These are phyloP conservation scores for Maccullochella peelii DNA, from an alignment of 2,113 vertebrate species.

Conservation along the genomic window DNA sequence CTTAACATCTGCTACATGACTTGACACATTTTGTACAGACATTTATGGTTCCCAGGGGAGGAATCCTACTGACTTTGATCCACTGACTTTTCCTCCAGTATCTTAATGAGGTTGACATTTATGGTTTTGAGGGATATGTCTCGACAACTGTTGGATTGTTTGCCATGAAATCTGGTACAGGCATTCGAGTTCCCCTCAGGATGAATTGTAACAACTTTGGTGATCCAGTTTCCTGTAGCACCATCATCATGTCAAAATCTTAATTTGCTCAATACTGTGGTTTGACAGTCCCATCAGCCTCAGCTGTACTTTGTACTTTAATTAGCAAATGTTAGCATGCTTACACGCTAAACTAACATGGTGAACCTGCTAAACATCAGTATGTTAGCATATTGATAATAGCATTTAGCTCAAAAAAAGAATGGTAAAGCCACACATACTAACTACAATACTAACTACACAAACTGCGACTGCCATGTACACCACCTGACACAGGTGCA, in stretches of 20 bases:
- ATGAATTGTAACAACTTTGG: background rate
- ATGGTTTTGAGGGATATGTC: background rate
- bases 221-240: background rate
- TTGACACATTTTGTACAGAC: background rate
- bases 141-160: background rate
- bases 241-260: background rate
- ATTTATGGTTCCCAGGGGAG: background rate
- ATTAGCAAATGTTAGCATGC: background rate
- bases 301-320: background rate
- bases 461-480: background rate
- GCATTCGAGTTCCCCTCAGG: background rate
- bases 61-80: background rate
- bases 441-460: no score
- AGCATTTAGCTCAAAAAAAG: background rate
- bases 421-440: background rate
- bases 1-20: background rate
- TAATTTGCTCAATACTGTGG: background rate
- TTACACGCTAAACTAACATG: background rate
- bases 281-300: background rate
- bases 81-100: background rate
- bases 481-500: background rate
- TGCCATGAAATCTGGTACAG: background rate
- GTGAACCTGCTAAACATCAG: no score
- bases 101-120: background rate
- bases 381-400: background rate